These are phyloP conservation scores for Tenualosa ilisha DNA, from an alignment of 2,797 vertebrate species.

Conservation along the genomic window DNA sequence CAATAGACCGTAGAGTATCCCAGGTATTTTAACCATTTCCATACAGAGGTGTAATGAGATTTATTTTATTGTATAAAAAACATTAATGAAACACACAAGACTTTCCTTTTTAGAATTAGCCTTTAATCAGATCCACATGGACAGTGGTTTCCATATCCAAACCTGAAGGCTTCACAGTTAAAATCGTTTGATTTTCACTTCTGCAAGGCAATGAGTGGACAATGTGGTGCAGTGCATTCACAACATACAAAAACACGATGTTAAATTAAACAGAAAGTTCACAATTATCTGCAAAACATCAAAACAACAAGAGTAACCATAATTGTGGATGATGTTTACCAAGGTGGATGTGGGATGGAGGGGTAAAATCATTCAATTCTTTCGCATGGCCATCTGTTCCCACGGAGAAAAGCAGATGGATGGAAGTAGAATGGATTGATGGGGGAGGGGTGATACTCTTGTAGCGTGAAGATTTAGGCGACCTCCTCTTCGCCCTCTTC, in stretches of 20 bases:
- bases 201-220: slow-evolving; percentile 51
- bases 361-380: slow-evolving; percentile 35
- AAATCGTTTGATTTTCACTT: slow-evolving; percentile 53
- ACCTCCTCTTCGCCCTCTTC: slow-evolving; percentile 88
- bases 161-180: slow-evolving; percentile 67
- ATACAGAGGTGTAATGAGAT: not conserved
- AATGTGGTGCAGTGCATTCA: slow-evolving; percentile 60
- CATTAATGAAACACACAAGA: slow-evolving; percentile 28
- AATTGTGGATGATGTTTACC: slow-evolving; percentile 42
- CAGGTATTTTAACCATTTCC: too few relatives aligned
- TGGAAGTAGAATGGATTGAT: slow-evolving; percentile 13
- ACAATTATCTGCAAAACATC: slow-evolving; percentile 56
- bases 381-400: slow-evolving; percentile 30
- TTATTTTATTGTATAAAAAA: not conserved
- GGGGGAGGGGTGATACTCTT: slow-evolving; percentile 29
- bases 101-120: slow-evolving; percentile 40
- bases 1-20: too few relatives aligned
- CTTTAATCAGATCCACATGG: slow-evolving; percentile 55
- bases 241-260: slow-evolving; percentile 59
- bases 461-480: slow-evolving; percentile 65
- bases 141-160: slow-evolving; percentile 57
- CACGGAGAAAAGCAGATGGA: slow-evolving; percentile 25
- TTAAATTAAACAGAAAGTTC: slow-evolving; percentile 46
- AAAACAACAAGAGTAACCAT: slow-evolving; percentile 45
- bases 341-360: not conserved